Evolutionary conservation across 2,888 invertebrate genomes (phyloP).

Genomic region (Silvanus unidentatus): DNA sequence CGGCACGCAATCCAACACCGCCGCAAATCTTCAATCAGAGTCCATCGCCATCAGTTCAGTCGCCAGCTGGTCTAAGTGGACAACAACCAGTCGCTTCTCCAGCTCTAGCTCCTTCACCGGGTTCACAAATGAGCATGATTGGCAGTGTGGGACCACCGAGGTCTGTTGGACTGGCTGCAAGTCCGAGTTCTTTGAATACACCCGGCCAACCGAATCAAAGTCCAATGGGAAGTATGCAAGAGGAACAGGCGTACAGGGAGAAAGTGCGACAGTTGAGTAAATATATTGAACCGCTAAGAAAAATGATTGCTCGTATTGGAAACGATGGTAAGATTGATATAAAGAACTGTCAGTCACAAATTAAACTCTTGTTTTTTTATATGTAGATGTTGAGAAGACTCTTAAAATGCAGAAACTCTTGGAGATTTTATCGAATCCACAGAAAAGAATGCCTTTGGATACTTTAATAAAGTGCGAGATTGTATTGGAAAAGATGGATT

Average conservation of each 20-base stretch:
- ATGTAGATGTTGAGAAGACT: constrained; percentile 83
- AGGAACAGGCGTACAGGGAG: constrained; percentile 87
- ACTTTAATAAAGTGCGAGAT: constrained; percentile 90
- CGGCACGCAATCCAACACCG: constrained; percentile 61
- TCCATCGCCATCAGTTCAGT: constrained; percentile 71
- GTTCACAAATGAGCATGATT: constrained; percentile 58
- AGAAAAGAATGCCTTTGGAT: constrained; percentile 81
- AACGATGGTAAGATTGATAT: constrained; percentile 63
- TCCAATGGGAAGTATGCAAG: constrained; percentile 61
- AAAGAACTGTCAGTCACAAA: neutral
- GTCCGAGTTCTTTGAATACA: constrained; percentile 81
- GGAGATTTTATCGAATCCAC: constrained; percentile 85
- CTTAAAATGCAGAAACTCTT: constrained; percentile 92
- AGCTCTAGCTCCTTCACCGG: constrained; percentile 62
- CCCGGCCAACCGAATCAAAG: constrained; percentile 58
- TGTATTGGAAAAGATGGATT: constrained; percentile 81
- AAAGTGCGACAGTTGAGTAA: constrained; percentile 89
- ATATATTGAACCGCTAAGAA: constrained; percentile 86
- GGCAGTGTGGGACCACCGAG: constrained; percentile 52
- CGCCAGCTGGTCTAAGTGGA: constrained; percentile 53
- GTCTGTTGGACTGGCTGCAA: constrained; percentile 62
- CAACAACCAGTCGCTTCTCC: constrained; percentile 56
- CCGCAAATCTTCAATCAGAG: constrained; percentile 74
- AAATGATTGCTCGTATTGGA: constrained; percentile 84
- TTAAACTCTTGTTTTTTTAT: constrained; percentile 7